These are phyloP conservation scores for Hyles vespertilio DNA, from an alignment of 1,140 invertebrate genomes.

Conservation along the genomic window DNA sequence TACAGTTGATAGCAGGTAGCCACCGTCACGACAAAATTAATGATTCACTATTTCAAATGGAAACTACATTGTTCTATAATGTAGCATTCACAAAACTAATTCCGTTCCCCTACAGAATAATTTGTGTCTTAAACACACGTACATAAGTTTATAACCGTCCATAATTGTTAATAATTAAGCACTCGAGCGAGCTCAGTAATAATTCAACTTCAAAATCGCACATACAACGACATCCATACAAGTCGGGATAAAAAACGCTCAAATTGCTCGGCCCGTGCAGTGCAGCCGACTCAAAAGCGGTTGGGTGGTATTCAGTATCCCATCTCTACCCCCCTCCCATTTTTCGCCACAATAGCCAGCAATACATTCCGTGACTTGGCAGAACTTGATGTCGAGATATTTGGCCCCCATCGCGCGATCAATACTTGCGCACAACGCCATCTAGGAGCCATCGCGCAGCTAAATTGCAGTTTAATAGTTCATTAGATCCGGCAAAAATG, in stretches of 20 bases:
- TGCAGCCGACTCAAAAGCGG: slow-evolving; percentile 2
- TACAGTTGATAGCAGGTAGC: too few species aligned
- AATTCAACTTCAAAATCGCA: slow-evolving; percentile 2
- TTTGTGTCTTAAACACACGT: too few species aligned
- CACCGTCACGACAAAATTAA: too few species aligned
- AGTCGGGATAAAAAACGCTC: slow-evolving; percentile 7
- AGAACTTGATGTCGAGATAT: slow-evolving; percentile 57
- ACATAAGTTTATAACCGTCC: too few species aligned
- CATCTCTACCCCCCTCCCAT: slow-evolving; percentile 52
- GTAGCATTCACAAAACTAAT: too few species aligned
- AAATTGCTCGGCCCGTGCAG: slow-evolving; percentile 7
- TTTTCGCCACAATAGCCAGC: slow-evolving; percentile 69
- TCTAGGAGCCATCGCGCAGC: slow-evolving; percentile 66
- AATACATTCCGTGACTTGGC: slow-evolving; percentile 73
- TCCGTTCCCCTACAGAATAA: too few species aligned
- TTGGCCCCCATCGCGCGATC: slow-evolving; percentile 58
- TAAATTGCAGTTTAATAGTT: slow-evolving; percentile 75
- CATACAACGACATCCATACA: neutral
- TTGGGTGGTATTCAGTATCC: slow-evolving; percentile 11
- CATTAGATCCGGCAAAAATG: slow-evolving; percentile 73
- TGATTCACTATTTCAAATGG: too few species aligned
- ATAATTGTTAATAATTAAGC: too few species aligned
- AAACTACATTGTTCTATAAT: too few species aligned
- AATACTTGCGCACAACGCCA: slow-evolving; percentile 70
- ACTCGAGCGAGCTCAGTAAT: slow-evolving; percentile 1